Percentiles rank a stretch among this genome's conserved stretches.
Evolutionary conservation across 2,888 invertebrate species (phyloP).

Genomic region (Beris morrisii): DNA sequence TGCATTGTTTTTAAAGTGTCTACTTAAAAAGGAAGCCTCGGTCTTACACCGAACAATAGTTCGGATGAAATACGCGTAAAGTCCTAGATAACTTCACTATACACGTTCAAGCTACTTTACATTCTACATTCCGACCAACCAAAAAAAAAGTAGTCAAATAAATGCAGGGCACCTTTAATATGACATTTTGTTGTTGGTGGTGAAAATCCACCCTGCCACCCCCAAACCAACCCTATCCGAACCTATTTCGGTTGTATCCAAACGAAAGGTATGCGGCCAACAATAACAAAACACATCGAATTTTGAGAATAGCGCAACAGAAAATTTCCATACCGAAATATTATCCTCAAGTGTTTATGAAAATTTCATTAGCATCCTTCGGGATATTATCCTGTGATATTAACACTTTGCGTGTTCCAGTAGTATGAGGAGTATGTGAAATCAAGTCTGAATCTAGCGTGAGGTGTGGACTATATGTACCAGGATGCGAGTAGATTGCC

Average conservation of each 20-base stretch:
- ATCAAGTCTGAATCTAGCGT: not conserved
- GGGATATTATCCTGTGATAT: constrained; percentile 36
- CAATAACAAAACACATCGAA: constrained; percentile 2
- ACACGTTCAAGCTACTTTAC: no score
- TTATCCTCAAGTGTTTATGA: constrained; percentile 37
- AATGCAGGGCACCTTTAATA: no score
- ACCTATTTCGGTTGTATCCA: no score
- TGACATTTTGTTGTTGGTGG: no score
- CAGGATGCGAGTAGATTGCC: not conserved
- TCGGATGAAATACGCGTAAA: not conserved
- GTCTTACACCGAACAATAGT: not conserved
- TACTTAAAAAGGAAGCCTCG: constrained; percentile 15
- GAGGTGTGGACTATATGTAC: not conserved
- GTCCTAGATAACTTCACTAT: not conserved
- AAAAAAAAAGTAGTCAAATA: no score
- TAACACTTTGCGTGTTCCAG: constrained; percentile 29
- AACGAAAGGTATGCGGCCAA: not conserved
- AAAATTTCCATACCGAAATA: constrained; percentile 34
- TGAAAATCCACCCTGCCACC: no score
- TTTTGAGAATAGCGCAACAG: constrained; percentile 1
- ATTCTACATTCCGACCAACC: no score
- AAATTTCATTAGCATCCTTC: constrained; percentile 39
- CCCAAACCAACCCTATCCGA: no score
- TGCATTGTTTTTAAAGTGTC: constrained; percentile 33
- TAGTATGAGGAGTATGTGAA: constrained; percentile 2